These are phyloP conservation scores for Eudorcas thomsonii DNA, from an alignment of 2,113 vertebrate genomes.

Conservation along the genomic window DNA sequence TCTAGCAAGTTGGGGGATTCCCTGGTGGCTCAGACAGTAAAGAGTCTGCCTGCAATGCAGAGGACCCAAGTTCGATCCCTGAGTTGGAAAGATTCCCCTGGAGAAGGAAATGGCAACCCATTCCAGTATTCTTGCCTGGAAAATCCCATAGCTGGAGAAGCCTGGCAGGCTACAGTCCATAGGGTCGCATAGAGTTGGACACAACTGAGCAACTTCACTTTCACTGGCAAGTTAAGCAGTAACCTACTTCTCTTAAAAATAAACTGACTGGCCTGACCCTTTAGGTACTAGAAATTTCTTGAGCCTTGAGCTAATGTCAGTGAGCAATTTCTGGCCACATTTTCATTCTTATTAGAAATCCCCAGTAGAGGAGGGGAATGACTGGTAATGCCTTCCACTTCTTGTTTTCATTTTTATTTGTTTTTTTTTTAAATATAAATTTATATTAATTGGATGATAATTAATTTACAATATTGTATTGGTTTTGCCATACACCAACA, in stretches of 20 bases:
- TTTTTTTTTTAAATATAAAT: too few species aligned
- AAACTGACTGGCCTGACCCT: not conserved
- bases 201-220: not conserved
- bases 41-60: not conserved
- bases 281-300: not conserved
- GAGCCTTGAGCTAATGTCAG: not conserved
- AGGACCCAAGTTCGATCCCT: not conserved
- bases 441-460: too few species aligned
- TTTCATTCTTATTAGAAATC: not conserved
- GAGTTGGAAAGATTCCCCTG: not conserved
- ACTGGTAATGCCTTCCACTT: not conserved
- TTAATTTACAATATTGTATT: too few species aligned
- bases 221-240: not conserved
- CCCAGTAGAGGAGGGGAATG: not conserved
- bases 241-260: not conserved
- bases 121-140: not conserved
- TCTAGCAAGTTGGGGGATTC: not conserved
- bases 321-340: not conserved
- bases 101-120: not conserved
- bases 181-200: fast-evolving
- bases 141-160: not conserved
- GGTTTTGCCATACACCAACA: too few species aligned
- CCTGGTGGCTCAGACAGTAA: not conserved
- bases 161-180: not conserved
- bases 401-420: not conserved